phyloP scores from a whole-genome alignment of 2,797 vertebrate species.

The Poeciliopsis turneri region DNA sequence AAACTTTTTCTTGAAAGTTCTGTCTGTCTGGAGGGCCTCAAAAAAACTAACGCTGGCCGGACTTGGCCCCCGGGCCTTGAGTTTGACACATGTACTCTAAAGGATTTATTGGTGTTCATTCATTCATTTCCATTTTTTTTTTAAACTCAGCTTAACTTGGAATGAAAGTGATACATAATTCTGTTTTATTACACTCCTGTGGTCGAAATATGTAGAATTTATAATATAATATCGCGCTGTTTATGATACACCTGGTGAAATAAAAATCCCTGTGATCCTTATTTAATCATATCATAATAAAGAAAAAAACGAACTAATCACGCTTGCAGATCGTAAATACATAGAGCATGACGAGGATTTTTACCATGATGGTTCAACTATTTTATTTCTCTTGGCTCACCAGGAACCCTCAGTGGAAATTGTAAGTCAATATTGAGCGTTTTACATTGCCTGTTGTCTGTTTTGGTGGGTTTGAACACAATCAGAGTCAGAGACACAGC shows the following conservation, averaged over 20 bases:
- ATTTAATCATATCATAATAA: neutral
- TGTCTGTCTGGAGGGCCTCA: too few relatives aligned
- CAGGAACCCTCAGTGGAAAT: neutral
- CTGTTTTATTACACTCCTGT: neutral
- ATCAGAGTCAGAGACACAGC: neutral
- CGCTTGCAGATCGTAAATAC: neutral
- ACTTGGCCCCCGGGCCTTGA: too few relatives aligned
- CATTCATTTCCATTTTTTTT: neutral
- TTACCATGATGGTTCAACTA: neutral
- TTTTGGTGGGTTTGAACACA: neutral
- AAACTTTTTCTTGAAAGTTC: too few relatives aligned
- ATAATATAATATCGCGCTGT: neutral
- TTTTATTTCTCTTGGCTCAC: neutral
- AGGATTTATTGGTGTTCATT: neutral
- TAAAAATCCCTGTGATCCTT: neutral
- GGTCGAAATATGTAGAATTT: neutral
- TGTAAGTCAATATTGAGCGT: neutral
- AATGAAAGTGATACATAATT: neutral
- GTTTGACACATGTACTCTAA: neutral
- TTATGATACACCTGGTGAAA: slow-evolving; percentile 1
- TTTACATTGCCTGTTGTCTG: neutral
- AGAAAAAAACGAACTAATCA: neutral
- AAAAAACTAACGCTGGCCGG: too few relatives aligned
- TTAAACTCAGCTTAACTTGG: neutral
- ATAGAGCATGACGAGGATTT: neutral